Base-by-base conservation (phyloP, 2,113 vertebrate genomes). In the Microcebus lehilahytsara region DNA sequence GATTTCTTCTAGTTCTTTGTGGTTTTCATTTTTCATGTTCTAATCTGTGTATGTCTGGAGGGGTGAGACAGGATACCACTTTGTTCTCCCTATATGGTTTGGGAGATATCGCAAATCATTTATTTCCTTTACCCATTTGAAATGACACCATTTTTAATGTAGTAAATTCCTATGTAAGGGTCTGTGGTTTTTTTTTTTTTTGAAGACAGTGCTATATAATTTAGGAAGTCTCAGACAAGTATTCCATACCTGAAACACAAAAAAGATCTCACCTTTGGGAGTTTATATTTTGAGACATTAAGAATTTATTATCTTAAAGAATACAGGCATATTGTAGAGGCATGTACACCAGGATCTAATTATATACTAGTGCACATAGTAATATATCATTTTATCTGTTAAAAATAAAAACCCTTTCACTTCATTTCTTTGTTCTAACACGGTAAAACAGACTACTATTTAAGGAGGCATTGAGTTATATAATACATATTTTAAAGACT, bases 221-320 rank as follows among this genome's bases (percentile, higher is more conserved):
- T 77, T 94, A 92, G 69, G 64, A 96, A 71, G 46, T 92, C 53
- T 97, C 84, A 72, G 60, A 42, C 20, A 92, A 91, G n/a, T 60
- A 94, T 96, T 89, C 34, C 25, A 83, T 95, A 23, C 37, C 32
- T 89, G 40, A 81, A 89, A 67, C 89, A 60, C 40, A 91, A 85
- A 84, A 78, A 91, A 84, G 77, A 22, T 91, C 40, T 93, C 53
- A 78, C 42, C 60, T 95, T 89, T 83, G 40, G 40, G 74, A 91
- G 86, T 89, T 95, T 75, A 83, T 96, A 92, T 96, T 97, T 92
- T 95, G 78, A 92, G 78, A 64, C 27, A 62, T 53, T 60, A 97
- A 85, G 23, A 91, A 75, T 85, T 78, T 95, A 42, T 83, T 84
- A 9, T 94, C 40, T 51, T 96, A 92, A 94, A 69, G 79, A 86